Evolutionary conservation across 2,113 vertebrate genomes (phyloP).

Genomic region (Neomonachus schauinslandi): DNA sequence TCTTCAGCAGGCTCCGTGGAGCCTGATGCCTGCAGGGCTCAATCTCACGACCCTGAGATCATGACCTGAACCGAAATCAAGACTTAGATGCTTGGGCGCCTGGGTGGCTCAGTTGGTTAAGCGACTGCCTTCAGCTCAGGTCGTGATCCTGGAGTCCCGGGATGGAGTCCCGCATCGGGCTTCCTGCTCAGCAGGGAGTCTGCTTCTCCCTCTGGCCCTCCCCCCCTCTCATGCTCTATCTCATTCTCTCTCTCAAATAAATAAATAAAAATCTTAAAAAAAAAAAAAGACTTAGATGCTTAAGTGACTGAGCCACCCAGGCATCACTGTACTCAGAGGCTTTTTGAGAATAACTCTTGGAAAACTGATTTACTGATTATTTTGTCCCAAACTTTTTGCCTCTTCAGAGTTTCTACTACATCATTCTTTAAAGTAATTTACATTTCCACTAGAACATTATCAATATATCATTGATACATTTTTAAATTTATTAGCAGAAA

Average conservation of each 20-base stretch:
- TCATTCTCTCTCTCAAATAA: too few species aligned
- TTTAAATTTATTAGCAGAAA: not conserved
- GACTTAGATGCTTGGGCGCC: not conserved
- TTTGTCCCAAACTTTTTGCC: not conserved
- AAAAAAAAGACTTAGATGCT: not conserved
- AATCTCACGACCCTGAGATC: not conserved
- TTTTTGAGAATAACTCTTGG: not conserved
- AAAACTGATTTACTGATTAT: not conserved
- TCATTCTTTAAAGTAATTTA: not conserved
- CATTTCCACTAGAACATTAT: not conserved
- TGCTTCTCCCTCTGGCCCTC: too few species aligned
- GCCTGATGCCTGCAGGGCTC: not conserved
- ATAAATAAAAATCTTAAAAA: too few species aligned
- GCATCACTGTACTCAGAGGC: fast-evolving
- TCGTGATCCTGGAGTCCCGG: too few species aligned
- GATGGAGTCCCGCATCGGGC: too few species aligned
- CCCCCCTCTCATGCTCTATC: too few species aligned
- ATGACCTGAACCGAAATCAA: not conserved
- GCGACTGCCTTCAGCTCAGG: too few species aligned
- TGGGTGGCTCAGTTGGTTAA: too few species aligned
- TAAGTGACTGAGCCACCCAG: not conserved
- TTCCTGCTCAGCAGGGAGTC: too few species aligned
- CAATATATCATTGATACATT: not conserved
- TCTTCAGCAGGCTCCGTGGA: not conserved
- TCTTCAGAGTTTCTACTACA: not conserved